Percentiles rank a stretch among this genome's conserved stretches.
Conservation (phyloP, 2,113 vertebrate genomes). For the Ivindomyrus marchei region DNA sequence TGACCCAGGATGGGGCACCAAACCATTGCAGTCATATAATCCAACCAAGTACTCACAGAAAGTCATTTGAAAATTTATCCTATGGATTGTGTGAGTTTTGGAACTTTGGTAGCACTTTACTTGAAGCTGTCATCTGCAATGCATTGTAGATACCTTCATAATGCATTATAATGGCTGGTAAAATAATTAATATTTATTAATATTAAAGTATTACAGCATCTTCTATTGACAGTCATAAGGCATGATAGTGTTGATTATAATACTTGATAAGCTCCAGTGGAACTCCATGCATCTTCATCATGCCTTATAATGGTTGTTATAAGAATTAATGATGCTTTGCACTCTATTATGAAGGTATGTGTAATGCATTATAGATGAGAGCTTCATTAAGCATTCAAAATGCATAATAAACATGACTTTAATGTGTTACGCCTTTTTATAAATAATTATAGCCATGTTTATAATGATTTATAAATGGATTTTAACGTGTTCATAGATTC, state of each 20-base stretch:
- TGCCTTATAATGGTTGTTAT: background rate
- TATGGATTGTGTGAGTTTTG: background rate
- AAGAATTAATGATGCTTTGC: background rate
- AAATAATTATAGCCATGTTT: background rate
- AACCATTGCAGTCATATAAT: background rate
- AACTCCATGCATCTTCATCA: background rate
- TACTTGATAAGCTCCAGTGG: background rate
- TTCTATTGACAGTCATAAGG: background rate
- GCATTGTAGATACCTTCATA: background rate
- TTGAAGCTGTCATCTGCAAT: background rate
- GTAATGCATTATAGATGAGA: background rate
- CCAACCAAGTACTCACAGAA: background rate
- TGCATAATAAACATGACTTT: background rate
- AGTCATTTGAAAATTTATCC: background rate
- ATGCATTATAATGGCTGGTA: background rate
- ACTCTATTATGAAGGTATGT: background rate
- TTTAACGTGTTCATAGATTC: background rate
- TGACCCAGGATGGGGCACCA: background rate
- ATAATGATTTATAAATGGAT: background rate
- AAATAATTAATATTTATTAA: background rate
- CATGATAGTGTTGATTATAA: background rate
- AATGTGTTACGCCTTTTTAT: background rate
- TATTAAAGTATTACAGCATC: background rate
- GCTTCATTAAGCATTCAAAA: background rate
- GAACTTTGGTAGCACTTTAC: background rate